Conservation (phyloP, 2,888 invertebrate genomes). For the Orthosia incerta region DNA sequence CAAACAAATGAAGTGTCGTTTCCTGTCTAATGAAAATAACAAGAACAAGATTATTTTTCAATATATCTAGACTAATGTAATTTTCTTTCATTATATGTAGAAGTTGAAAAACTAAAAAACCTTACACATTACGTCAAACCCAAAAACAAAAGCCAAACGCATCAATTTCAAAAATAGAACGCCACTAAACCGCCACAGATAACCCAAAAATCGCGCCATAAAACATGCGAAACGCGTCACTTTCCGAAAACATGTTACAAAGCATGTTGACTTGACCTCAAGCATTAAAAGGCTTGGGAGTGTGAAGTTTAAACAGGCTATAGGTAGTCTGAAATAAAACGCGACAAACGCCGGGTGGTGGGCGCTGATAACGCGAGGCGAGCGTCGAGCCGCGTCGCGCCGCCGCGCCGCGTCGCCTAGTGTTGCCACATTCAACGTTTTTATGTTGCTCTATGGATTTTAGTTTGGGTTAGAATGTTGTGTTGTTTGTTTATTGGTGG, state of each 20-base stretch:
- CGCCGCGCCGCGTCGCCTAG: slow-evolving; percentile 53
- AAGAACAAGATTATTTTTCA: too few species aligned
- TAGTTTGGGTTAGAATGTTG: slow-evolving; percentile 60
- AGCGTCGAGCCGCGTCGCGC: slow-evolving; percentile 61
- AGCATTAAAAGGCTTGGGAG: slow-evolving; percentile 71
- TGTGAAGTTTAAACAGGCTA: slow-evolving; percentile 72
- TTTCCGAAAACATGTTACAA: slow-evolving; percentile 62
- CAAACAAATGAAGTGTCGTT: background rate
- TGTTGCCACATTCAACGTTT: slow-evolving; percentile 59
- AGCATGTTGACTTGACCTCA: slow-evolving; percentile 74
- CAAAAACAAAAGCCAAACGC: slow-evolving; percentile 7
- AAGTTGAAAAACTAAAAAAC: background rate
- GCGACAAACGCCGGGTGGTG: slow-evolving; percentile 76
- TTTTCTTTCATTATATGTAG: background rate
- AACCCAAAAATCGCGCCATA: slow-evolving; percentile 53
- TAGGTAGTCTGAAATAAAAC: slow-evolving; percentile 76
- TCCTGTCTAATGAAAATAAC: background rate
- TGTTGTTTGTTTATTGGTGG: slow-evolving; percentile 47
- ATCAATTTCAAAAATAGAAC: slow-evolving; percentile 28
- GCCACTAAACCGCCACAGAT: slow-evolving; percentile 25
- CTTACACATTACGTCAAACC: background rate
- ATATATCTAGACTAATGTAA: too few species aligned
- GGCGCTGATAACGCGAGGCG: slow-evolving; percentile 71
- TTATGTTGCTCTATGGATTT: slow-evolving; percentile 62
- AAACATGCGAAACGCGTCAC: slow-evolving; percentile 63